Evolutionary conservation across 1,140 invertebrate genomes (phyloP), one percentile per base, ranked within the genome.

Genomic region (Pogonognathellus flavescens): DNA sequence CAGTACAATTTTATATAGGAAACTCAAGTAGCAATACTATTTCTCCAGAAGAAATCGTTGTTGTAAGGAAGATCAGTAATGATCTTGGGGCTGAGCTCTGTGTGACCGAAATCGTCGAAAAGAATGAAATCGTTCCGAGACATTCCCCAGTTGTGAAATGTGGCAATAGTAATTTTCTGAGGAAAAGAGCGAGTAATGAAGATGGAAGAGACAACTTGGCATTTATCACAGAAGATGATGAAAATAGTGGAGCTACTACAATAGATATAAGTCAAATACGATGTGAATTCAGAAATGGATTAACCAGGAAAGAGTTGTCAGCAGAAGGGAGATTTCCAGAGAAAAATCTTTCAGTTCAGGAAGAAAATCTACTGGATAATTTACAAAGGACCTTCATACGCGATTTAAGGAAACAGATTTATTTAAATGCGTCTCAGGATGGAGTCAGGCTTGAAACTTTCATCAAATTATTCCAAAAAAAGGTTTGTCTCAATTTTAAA

Each of bases 311-410:
- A 60, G 6, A 8, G 10, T 16, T 50, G n/a, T n/a, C n/a, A 41
- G 2, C 31, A 41, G 31, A 41, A 41, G 31, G 31, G 13, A 18
- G 49, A 50, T n/a, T 11, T 10, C 4, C 72, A 0, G 25, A 20
- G 31, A 25, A 50, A 22, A 80, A 18, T 20, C 14, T 55, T 25
- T 53, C 80, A 50, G 31, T 55, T 14, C 80, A 82, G 18, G 80
- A 82, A 49, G 80, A 82, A 52, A 55, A 60, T 20, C 22, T 82
- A 4, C 50, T 82, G 80, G 80, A 82, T 16, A 82, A 82, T 82
- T 20, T 60, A 25, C 80, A 82, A 8, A 55, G 80, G 18, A 55
- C 52, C 8, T 18, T 55, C 18, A 82, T 82, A 16, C 52, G 80
- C 16, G 80, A 82, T 55, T 57, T 82, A 18, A 82, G 80, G 18